Base-by-base conservation (phyloP, 2,797 vertebrate genomes). In the Babyrousa celebensis region DNA sequence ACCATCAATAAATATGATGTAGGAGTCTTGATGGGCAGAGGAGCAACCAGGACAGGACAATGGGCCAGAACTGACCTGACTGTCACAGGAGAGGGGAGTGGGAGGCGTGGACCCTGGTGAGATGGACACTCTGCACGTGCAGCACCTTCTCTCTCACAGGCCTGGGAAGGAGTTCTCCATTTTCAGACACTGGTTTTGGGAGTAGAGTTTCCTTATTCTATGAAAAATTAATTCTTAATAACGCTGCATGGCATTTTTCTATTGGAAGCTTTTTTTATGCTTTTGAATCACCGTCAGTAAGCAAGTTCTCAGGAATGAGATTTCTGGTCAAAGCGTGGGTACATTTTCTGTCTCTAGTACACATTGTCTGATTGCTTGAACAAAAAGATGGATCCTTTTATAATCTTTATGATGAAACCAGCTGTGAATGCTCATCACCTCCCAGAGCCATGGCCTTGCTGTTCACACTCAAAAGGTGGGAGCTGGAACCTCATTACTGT, bases 301-400 rank as follows among this genome's bases (percentile, higher is more conserved):
- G 75, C 5, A 72, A 83, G 62, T 83, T 82, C 82, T 91, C 36
- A 77, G 65, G 60, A 88, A 86, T 70, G 25, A 75, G 75, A 60
- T 85, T 75, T 92, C 70, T 75, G 36, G 68, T 85, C 48, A 70
- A 65, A 85, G 40, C 43, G 25, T 20, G 52, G 63, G 32, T 25
- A 32, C 1, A 17, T 71, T 80, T 72, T 62, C 84, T 83, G 40
- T 43, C n/a, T 18, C 43, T 48, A 54, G 67, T 84, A 68, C 25
- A 4, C 29, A 67, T 0, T 29, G 12, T 58, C 54, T n/a, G 12
- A 32, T 0, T 23, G 63, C 25, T 7, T 54, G 20, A 80, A 77
- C 3, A 56, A 56, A 74, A 83, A 75, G 63, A 85, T 27, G 58
- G 74, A 82, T 78, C 40, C 17, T 82, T 78, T 56, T 67, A 54